Percentiles rank a stretch among this genome's conserved stretches.
Evolutionary conservation across 1,140 invertebrate species (phyloP).

Genomic region (Trachelipus rathkii): DNA sequence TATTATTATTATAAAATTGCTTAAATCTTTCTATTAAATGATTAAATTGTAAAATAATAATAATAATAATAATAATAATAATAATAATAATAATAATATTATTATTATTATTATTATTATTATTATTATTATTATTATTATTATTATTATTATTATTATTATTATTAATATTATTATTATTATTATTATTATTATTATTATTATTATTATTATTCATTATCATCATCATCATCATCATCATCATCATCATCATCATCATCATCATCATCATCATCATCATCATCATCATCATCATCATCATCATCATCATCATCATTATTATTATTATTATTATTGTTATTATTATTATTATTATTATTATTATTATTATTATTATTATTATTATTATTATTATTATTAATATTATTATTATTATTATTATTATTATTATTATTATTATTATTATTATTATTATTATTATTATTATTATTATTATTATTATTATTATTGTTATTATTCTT

Average conservation of each 20-base stretch:
- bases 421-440: neutral
- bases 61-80: too few species aligned
- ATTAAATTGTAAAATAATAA: too few species aligned
- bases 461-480: too few species aligned
- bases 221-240: neutral
- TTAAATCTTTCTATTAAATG: too few species aligned
- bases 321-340: too few species aligned
- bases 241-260: neutral
- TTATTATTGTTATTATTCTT: neutral
- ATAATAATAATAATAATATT: neutral
- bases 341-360: too few species aligned
- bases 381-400: too few species aligned
- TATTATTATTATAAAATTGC: conserved; percentile 1
- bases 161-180: neutral
- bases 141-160: neutral
- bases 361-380: too few species aligned
- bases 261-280: too few species aligned
- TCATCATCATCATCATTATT: too few species aligned
- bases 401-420: conserved; percentile 9
- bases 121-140: neutral
- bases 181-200: neutral
- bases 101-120: conserved; percentile 1
- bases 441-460: neutral
- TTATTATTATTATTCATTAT: conserved; percentile 8
- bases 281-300: neutral